Percentiles rank a stretch among this genome's conserved stretches.
Evolutionary conservation across 2,113 vertebrate species (phyloP).

Genomic region (Oncorhynchus tshawytscha): DNA sequence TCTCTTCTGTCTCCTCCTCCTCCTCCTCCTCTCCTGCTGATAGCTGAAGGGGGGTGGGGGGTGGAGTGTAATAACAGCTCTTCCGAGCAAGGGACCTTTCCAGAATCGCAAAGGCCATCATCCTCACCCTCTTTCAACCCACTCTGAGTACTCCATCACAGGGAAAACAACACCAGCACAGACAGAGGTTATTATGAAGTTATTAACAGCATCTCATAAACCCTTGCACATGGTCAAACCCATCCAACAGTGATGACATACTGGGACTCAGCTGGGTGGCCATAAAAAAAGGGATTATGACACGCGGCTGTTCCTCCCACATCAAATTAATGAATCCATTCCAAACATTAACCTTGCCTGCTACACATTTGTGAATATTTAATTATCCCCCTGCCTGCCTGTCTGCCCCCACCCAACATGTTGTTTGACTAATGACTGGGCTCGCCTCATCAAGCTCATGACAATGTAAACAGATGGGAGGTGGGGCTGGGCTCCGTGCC

Average conservation of each 20-base stretch:
- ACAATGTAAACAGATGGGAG: slow-evolving; percentile 77
- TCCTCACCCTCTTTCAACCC: too few relatives aligned
- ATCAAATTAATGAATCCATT: slow-evolving; percentile 71
- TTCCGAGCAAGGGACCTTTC: too few relatives aligned
- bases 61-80: too few relatives aligned
- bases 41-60: too few relatives aligned
- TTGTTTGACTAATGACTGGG: slow-evolving; percentile 75
- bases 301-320: slow-evolving; percentile 38
- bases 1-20: too few relatives aligned
- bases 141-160: too few relatives aligned
- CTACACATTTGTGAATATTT: slow-evolving; percentile 63
- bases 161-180: too few relatives aligned
- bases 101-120: too few relatives aligned
- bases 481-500: slow-evolving; percentile 51
- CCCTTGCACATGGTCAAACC: background rate
- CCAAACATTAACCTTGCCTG: slow-evolving; percentile 72
- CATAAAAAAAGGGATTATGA: background rate
- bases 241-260: background rate
- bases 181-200: too few relatives aligned
- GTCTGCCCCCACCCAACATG: slow-evolving; percentile 52
- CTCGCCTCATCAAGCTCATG: slow-evolving; percentile 72
- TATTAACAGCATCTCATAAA: too few relatives aligned
- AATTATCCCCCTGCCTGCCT: slow-evolving; percentile 60
- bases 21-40: too few relatives aligned
- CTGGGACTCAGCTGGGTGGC: too few relatives aligned